A percentile compares a stretch with the other conserved stretches of the same genome.
These are phyloP conservation scores for Hassar affinis DNA, from an alignment of 2,113 vertebrate genomes.

Conservation along the genomic window DNA sequence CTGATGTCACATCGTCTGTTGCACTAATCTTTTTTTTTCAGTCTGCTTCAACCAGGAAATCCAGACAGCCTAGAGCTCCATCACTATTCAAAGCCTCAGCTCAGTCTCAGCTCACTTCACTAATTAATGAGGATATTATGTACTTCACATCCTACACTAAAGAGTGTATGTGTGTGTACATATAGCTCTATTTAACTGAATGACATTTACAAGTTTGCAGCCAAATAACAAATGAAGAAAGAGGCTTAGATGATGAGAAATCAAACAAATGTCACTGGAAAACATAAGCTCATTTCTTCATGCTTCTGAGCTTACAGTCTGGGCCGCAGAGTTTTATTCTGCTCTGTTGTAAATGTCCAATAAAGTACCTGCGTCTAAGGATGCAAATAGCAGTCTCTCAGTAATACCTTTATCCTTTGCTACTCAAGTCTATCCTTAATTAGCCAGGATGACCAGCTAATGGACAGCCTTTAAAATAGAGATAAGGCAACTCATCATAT, in stretches of 20 bases:
- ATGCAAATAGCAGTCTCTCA: conserved; percentile 65
- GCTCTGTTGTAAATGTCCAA: conserved; percentile 62
- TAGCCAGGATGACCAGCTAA: conserved; percentile 60
- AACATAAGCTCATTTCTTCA: conserved; percentile 28
- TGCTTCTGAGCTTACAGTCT: background rate
- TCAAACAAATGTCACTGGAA: conserved; percentile 16
- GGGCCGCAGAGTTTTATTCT: conserved; percentile 13
- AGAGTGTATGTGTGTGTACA: conserved; percentile 22
- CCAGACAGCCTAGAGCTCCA: conserved; percentile 15
- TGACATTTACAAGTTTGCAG: conserved; percentile 51
- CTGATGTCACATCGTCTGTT: conserved; percentile 10
- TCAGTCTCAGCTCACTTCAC: conserved; percentile 51
- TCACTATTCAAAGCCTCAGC: conserved; percentile 15
- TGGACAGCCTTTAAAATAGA: conserved; percentile 18
- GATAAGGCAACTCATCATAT: background rate
- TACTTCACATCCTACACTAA: conserved; percentile 59
- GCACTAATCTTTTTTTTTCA: conserved; percentile 1
- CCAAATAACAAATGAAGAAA: background rate
- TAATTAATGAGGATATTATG: conserved; percentile 69
- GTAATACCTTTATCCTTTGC: conserved; percentile 69
- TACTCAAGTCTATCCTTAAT: conserved; percentile 70
- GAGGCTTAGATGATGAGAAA: conserved; percentile 1
- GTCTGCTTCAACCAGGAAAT: conserved; percentile 26
- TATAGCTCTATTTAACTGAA: conserved; percentile 59
- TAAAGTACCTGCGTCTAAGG: conserved; percentile 62